Base-by-base conservation (phyloP, 2,888 invertebrate genomes). In the Dryocosmus kuriphilus region DNA sequence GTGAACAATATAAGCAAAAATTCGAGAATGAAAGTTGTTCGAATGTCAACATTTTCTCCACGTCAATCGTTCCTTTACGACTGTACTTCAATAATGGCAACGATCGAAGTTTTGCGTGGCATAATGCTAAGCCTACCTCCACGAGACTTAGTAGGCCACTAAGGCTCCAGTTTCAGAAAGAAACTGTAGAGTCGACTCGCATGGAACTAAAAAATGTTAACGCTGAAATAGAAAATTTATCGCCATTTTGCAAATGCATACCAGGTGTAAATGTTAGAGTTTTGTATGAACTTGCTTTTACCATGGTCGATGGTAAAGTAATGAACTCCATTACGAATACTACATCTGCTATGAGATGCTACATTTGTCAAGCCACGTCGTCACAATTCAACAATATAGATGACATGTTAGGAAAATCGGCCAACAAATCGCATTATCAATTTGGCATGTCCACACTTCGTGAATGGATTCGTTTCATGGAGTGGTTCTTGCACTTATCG, bases 1-100 rank as follows among this genome's bases (percentile, higher is more conserved):
- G n/a, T n/a, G n/a, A n/a, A n/a, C n/a, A n/a, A n/a, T n/a, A n/a
- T n/a, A n/a, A n/a, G n/a, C n/a, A n/a, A n/a, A n/a, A n/a, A n/a
- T n/a, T n/a, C n/a, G n/a, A n/a, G 55, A 55, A 55, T 11, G 55
- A 38, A 38, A 38, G 9, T 38, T 8, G 38, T 78, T 62, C 77
- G 76, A 14, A 60, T 60, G 60, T 6, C 22, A 60, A 24, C 24
- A 60, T 60, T n/a, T n/a, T 24, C 27, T 32, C 22, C 30, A 62
- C 62, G 16, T 62, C 62, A 24, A 11, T 62, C 16, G 62, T 62
- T 62, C 24, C 24, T 9, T 62, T 62, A 16, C 24, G 27, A 32
- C 62, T 62, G 6, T 27, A 11, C 16, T 62, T 32, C 16, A 24
- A 16, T 27, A 62, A 9, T 24, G 24, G 24, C 14, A 60, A 60